phyloP scores from a whole-genome alignment of 37 sponge, comb jelly and placozoan genomes.

The Halichondria panicea region DNA sequence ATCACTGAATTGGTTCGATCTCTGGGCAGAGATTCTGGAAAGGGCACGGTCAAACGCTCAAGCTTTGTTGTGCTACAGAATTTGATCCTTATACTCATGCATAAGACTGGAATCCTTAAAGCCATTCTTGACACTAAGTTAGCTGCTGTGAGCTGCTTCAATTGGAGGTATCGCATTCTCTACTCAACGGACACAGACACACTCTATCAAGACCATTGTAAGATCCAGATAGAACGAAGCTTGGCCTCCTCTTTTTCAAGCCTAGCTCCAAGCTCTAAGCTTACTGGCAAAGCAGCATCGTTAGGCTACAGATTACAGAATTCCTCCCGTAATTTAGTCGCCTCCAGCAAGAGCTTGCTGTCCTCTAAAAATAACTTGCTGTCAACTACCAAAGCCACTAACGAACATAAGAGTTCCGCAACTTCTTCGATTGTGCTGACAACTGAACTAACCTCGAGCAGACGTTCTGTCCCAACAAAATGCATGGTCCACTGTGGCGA shows the following conservation, averaged over 20 bases:
- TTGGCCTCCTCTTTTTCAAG: not conserved
- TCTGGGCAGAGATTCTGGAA: not conserved
- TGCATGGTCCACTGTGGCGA: conserved; percentile 46
- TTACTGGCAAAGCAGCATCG: not conserved
- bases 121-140: not conserved
- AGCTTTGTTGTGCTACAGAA: conserved; percentile 10
- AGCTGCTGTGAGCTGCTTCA: not conserved
- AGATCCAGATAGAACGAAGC: not conserved
- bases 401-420: not conserved
- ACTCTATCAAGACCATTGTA: not conserved
- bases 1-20: not conserved
- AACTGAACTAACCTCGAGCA: not conserved
- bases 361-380: not conserved
- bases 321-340: conserved; percentile 26
- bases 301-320: not conserved
- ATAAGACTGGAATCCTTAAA: conserved; percentile 16
- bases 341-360: conserved; percentile 24
- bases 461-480: conserved; percentile 4
- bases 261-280: not conserved
- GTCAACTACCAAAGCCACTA: not conserved
- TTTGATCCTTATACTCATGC: conserved; percentile 23
- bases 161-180: conserved; percentile 21
- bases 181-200: conserved; percentile 2
- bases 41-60: not conserved
- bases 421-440: conserved; percentile 3